Conservation (phyloP, 2,888 invertebrate genomes). For the Colostygia pectinataria region DNA sequence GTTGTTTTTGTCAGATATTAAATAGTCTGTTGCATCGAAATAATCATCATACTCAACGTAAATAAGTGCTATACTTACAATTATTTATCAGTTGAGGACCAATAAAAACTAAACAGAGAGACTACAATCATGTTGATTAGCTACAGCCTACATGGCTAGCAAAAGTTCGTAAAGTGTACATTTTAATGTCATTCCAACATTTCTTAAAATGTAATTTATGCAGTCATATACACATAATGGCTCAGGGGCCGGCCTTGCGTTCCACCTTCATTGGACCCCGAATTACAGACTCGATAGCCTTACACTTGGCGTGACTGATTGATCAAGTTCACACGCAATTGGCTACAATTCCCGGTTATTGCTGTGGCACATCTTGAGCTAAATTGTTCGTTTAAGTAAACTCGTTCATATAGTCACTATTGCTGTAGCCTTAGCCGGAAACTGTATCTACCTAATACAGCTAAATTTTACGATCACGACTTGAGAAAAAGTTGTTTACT, state of each 20-base stretch:
- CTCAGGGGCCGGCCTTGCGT: conserved; percentile 32
- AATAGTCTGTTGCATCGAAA: too few relatives aligned
- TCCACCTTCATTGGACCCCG: conserved; percentile 33
- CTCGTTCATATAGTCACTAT: neutral
- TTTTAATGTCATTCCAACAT: neutral
- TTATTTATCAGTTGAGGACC: too few relatives aligned
- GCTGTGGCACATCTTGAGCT: neutral
- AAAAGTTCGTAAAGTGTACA: too few relatives aligned
- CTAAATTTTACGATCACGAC: conserved; percentile 12
- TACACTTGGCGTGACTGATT: conserved; percentile 38
- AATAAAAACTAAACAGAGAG: too few relatives aligned
- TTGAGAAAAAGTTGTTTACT: conserved; percentile 15
- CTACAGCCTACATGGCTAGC: too few relatives aligned
- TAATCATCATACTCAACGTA: too few relatives aligned
- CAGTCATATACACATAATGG: conserved; percentile 22
- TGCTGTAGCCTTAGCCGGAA: neutral
- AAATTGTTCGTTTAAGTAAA: neutral
- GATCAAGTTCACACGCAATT: conserved; percentile 30
- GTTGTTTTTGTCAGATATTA: too few relatives aligned
- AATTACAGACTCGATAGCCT: conserved; percentile 41
- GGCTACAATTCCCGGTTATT: neutral
- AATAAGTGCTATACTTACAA: too few relatives aligned
- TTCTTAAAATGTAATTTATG: conserved; percentile 18
- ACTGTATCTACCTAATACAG: neutral
- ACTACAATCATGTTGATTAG: too few relatives aligned